Percentiles rank a stretch among this genome's conserved stretches.
Conservation (phyloP, 2,797 vertebrate genomes). For the Brachyrhaphis roseni region DNA sequence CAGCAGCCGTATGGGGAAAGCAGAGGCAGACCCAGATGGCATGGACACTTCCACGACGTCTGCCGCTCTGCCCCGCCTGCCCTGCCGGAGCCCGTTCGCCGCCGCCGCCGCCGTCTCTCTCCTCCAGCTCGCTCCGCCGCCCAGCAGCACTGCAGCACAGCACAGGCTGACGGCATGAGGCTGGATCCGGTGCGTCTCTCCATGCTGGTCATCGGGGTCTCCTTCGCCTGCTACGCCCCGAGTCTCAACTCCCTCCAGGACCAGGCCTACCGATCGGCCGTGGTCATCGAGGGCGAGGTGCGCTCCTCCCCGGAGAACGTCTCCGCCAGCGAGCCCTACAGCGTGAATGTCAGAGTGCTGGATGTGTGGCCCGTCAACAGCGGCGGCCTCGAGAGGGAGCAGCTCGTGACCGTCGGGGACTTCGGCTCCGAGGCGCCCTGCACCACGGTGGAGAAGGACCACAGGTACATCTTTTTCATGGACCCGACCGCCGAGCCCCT, state of each 20-base stretch:
- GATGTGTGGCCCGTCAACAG: slow-evolving; percentile 95
- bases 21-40: slow-evolving; percentile 90
- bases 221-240: slow-evolving; percentile 95
- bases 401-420: slow-evolving; percentile 94
- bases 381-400: slow-evolving; percentile 92
- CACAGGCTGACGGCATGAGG: slow-evolving; percentile 94
- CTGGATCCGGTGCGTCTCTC: slow-evolving; percentile 94
- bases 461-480: slow-evolving; percentile 97
- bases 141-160: slow-evolving; percentile 86
- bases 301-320: slow-evolving; percentile 87
- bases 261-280: slow-evolving; percentile 92
- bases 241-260: slow-evolving; percentile 95
- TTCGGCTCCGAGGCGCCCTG: slow-evolving; percentile 88
- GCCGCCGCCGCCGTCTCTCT: slow-evolving; percentile 84
- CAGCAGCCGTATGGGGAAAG: slow-evolving; percentile 85
- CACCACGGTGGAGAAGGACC: slow-evolving; percentile 91
- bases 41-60: slow-evolving; percentile 93
- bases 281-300: slow-evolving; percentile 96
- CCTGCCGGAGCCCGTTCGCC: slow-evolving; percentile 83
- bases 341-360: slow-evolving; percentile 92
- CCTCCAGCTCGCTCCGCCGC: slow-evolving; percentile 84
- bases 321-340: slow-evolving; percentile 83
- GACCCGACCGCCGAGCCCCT: slow-evolving; percentile 92
- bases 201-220: slow-evolving; percentile 96
- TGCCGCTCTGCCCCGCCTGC: slow-evolving; percentile 88